These are phyloP conservation scores for Cephus sareptanus DNA, from an alignment of 2,888 invertebrate genomes.

Conservation along the genomic window DNA sequence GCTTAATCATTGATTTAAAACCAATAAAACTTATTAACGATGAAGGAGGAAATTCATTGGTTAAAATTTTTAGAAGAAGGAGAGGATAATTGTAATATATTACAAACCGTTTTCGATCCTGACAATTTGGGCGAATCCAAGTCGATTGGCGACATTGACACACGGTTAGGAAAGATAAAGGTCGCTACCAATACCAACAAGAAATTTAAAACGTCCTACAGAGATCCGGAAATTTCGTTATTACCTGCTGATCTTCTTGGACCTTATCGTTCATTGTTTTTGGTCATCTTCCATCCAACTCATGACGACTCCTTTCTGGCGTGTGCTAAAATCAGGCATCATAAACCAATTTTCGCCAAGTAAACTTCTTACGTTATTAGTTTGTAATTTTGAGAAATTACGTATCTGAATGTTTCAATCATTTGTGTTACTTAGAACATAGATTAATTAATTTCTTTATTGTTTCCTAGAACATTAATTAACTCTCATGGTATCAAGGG, in stretches of 20 bases:
- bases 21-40: neutral
- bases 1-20: neutral
- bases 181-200: slow-evolving; percentile 74
- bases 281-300: slow-evolving; percentile 83
- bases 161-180: slow-evolving; percentile 79
- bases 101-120: slow-evolving; percentile 88
- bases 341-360: slow-evolving; percentile 77
- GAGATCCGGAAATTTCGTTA: slow-evolving; percentile 78
- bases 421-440: slow-evolving; percentile 2
- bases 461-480: slow-evolving; percentile 73
- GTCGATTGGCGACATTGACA: slow-evolving; percentile 84
- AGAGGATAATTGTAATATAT: slow-evolving; percentile 82
- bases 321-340: slow-evolving; percentile 83
- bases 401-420: neutral
- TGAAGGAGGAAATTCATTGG: neutral
- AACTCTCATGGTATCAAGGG: slow-evolving; percentile 86
- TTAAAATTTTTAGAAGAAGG: slow-evolving; percentile 48
- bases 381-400: neutral
- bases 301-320: slow-evolving; percentile 82
- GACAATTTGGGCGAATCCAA: slow-evolving; percentile 75
- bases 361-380: slow-evolving; percentile 64
- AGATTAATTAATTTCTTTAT: slow-evolving; percentile 11
- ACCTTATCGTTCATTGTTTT: slow-evolving; percentile 80
- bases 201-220: slow-evolving; percentile 72
- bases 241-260: slow-evolving; percentile 80